Percentiles rank a stretch among this genome's conserved stretches.
Evolutionary conservation across 2,797 vertebrate species (phyloP).

Genomic region (Sitta carolinensis): DNA sequence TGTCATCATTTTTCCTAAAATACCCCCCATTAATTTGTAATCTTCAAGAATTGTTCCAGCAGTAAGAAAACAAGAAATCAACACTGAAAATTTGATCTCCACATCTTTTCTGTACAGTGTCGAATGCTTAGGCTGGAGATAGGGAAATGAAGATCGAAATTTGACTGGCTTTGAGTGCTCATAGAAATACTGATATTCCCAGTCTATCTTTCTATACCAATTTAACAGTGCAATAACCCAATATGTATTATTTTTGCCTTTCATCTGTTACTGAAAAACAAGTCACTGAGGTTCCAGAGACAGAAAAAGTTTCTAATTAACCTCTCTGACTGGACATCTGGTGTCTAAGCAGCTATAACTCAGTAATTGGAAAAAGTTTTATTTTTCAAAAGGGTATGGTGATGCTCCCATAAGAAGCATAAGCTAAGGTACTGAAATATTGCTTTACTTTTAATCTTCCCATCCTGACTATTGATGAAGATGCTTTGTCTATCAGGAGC

Average conservation of each 20-base stretch:
- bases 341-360: not conserved
- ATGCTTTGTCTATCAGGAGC: not conserved
- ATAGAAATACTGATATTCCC: not conserved
- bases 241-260: not conserved
- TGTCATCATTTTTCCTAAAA: not conserved
- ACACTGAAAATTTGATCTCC: not conserved
- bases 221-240: not conserved
- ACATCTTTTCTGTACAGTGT: not conserved
- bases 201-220: not conserved
- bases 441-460: conserved; percentile 9
- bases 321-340: not conserved
- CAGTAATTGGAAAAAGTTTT: not conserved
- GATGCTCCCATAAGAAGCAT: not conserved
- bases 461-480: not conserved
- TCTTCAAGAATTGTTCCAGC: not conserved
- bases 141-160: not conserved
- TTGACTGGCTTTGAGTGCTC: not conserved
- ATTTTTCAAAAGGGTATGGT: not conserved
- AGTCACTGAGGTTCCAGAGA: not conserved
- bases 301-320: not conserved
- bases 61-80: not conserved
- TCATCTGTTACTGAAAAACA: not conserved
- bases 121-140: not conserved
- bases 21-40: not conserved
- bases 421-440: not conserved